These are phyloP conservation scores for Acrocephalus scirpaceus DNA, from an alignment of 2,797 vertebrate genomes.

Conservation along the genomic window DNA sequence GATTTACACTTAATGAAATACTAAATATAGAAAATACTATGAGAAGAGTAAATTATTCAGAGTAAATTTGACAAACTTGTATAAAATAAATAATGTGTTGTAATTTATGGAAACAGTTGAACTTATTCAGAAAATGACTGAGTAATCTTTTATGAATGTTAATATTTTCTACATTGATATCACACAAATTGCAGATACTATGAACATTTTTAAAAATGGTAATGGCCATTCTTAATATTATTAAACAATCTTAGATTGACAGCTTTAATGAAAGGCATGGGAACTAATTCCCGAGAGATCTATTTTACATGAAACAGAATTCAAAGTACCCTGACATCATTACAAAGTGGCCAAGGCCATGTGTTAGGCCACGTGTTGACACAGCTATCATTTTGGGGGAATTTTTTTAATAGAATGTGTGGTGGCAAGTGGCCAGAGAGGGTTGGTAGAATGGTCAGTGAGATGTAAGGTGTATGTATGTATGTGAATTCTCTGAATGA, in stretches of 20 bases:
- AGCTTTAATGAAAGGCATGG: not conserved
- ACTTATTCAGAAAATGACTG: not conserved
- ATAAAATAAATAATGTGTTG: constrained; percentile 20
- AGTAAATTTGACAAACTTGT: constrained; percentile 19
- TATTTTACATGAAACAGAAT: not conserved
- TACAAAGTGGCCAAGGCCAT: not conserved
- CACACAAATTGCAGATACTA: not conserved
- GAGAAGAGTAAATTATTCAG: constrained; percentile 19
- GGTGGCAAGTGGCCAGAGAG: not conserved
- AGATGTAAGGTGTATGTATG: not conserved
- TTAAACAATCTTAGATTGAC: not conserved
- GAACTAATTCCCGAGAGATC: not conserved
- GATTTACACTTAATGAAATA: constrained; percentile 37
- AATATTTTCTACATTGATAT: not conserved
- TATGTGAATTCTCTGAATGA: not conserved
- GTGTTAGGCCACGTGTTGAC: not conserved
- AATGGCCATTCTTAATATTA: not conserved
- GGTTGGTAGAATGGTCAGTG: not conserved
- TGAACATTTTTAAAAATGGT: not conserved
- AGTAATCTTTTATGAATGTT: not conserved
- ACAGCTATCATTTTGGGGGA: accelerated
- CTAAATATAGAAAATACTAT: constrained; percentile 28
- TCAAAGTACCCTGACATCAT: not conserved
- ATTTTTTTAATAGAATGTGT: not conserved
- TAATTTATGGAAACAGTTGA: constrained; percentile 7